Percentiles rank a stretch among this genome's conserved stretches.
phyloP scores from a whole-genome alignment of 2,113 vertebrate genomes.

The Eidolon helvum region DNA sequence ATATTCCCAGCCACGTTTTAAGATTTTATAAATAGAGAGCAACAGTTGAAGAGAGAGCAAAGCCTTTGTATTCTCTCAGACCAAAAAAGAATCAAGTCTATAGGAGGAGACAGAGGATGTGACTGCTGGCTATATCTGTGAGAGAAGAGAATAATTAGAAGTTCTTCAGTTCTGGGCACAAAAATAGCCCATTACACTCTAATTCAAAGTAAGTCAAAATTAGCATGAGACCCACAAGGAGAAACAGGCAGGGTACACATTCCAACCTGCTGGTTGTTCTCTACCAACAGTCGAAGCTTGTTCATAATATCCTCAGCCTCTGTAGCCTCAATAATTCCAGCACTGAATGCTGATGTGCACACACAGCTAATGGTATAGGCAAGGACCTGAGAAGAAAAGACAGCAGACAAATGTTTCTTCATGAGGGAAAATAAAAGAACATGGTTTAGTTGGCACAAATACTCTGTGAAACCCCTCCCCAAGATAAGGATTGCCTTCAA shows the following conservation, averaged over 20 bases:
- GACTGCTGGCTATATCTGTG: not conserved
- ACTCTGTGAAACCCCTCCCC: not conserved
- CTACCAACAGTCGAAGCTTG: conserved; percentile 86
- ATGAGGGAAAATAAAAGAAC: not conserved
- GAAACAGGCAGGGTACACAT: not conserved
- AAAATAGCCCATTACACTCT: not conserved
- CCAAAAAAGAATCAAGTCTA: not conserved
- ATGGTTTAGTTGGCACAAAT: not conserved
- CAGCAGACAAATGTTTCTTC: not conserved
- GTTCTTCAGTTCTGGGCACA: not conserved
- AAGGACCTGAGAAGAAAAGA: conserved; percentile 86
- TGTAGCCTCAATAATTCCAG: conserved; percentile 85
- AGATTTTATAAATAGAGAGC: not conserved
- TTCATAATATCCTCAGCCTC: conserved; percentile 92
- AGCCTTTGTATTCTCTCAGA: not conserved
- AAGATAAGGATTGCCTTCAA: not conserved
- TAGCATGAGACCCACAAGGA: not conserved
- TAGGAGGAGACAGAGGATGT: not conserved
- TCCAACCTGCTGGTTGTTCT: conserved; percentile 94
- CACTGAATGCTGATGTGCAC: conserved; percentile 90
- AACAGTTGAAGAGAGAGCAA: not conserved
- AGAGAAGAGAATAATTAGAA: not conserved
- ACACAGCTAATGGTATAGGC: conserved; percentile 92
- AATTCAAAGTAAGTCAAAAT: not conserved
- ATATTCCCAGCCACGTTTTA: not conserved